Evolutionary conservation across 2,113 vertebrate genomes (phyloP).

Genomic region (Rissa tridactyla): DNA sequence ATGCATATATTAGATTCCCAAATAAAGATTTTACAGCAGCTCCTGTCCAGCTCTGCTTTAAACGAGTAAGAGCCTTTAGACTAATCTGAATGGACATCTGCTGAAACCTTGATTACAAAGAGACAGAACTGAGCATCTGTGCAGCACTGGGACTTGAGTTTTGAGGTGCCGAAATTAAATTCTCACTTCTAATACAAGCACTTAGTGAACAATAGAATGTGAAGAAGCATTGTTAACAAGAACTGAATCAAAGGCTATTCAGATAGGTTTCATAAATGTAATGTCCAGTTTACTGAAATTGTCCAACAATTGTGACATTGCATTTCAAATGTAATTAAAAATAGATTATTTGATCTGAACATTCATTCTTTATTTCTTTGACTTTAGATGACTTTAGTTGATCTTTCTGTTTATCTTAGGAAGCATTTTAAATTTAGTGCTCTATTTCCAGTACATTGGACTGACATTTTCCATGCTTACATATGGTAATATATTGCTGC

Average conservation of each 20-base stretch:
- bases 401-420: not conserved
- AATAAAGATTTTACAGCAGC: not conserved
- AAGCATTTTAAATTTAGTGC: not conserved
- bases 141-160: not conserved
- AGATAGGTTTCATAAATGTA: not conserved
- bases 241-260: not conserved
- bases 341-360: not conserved
- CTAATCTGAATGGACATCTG: not conserved
- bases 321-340: not conserved
- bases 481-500: not conserved
- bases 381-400: not conserved
- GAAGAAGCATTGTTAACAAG: not conserved
- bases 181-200: not conserved
- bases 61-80: not conserved
- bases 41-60: not conserved
- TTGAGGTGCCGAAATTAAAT: not conserved
- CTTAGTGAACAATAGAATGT: not conserved
- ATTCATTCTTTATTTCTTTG: not conserved
- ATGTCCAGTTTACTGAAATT: not conserved
- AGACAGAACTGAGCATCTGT: not conserved
- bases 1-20: not conserved
- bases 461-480: not conserved
- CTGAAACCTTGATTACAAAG: not conserved
- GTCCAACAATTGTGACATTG: not conserved
- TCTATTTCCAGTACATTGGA: not conserved